Conservation (phyloP, 2,113 vertebrate genomes). For the Brienomyrus brachyistius region DNA sequence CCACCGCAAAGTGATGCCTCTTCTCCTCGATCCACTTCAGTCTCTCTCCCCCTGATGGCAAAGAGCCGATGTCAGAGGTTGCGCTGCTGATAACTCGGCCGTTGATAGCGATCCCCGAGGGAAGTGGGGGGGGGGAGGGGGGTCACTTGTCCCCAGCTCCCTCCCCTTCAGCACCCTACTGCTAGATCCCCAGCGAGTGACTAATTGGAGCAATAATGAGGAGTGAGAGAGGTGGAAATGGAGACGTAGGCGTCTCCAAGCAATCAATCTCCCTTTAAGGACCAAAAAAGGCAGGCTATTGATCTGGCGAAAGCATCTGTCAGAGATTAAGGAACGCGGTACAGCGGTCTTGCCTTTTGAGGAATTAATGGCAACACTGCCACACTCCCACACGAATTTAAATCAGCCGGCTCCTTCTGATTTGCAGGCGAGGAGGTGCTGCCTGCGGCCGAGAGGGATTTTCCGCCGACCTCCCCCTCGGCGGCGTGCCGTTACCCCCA, state of each 20-base stretch:
- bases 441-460: constrained; percentile 51
- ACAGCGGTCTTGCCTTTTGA: constrained; percentile 52
- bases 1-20: neutral
- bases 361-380: constrained; percentile 49
- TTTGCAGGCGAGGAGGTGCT: constrained; percentile 33
- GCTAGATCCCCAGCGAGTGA: constrained; percentile 34
- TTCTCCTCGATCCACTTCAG: constrained; percentile 45
- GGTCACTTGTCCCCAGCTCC: constrained; percentile 35
- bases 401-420: constrained; percentile 46
- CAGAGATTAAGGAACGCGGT: constrained; percentile 54
- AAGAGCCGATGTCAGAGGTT: constrained; percentile 46
- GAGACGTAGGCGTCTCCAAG: constrained; percentile 41
- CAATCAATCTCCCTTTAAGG: constrained; percentile 59
- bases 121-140: neutral
- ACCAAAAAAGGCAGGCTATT: constrained; percentile 52
- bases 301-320: constrained; percentile 53
- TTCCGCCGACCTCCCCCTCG: constrained; percentile 40
- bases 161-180: constrained; percentile 4
- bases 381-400: constrained; percentile 40
- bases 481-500: constrained; percentile 42
- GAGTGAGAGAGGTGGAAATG: constrained; percentile 43
- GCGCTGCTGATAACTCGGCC: constrained; percentile 35
- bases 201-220: constrained; percentile 63
- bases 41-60: constrained; percentile 37
- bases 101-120: constrained; percentile 31